Evolutionary conservation across 1,140 invertebrate genomes (phyloP), one percentile per base, ranked within the genome.

Genomic region (Drosophila tani): DNA sequence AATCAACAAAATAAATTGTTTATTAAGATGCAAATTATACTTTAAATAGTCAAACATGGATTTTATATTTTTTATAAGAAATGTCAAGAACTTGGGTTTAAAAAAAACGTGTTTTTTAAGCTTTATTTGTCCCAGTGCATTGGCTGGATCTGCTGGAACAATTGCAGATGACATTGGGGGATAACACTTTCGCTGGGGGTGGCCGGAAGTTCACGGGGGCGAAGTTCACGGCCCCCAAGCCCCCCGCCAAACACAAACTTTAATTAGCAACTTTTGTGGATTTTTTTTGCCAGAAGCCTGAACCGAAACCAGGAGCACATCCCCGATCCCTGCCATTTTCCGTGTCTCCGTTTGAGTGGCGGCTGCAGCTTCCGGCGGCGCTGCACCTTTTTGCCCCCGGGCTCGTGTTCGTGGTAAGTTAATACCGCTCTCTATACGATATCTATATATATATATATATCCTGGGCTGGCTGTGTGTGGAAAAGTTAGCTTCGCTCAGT

Each of bases 201-300:
- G 79, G 50, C 35, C 50, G 68, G 79, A 69, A 73, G 69, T 59
- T 50, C 45, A 21, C 5, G 70, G 63, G 65, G 77, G 19, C 77
- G 66, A 81, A 88, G 84, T 88, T 88, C 84, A 80, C 29, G 73
- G 66, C 27, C 14, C 53, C 19, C 14, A 19, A 11, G 15, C 64
- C 38, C 58, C 46, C 27, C 63, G 29, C 58, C 67, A 66, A 88
- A 68, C 74, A 88, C 81, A 90, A 90, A 90, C 65, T 91, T 90
- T 90, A 90, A 90, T 90, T 90, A 91, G 86, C 82, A 82, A 90
- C 81, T 85, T 88, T 88, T 75, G 83, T 62, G 32, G 69, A 43
- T 75, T 57, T 53, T 57, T 53, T 75, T 50, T 49, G 45, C 29
- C 65, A 68, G 35, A 21, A 40, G 53, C 53, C 35, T 56, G 53